Conservation (phyloP, 2,888 invertebrate species). For the Chaetogeoica ovagalla region DNA sequence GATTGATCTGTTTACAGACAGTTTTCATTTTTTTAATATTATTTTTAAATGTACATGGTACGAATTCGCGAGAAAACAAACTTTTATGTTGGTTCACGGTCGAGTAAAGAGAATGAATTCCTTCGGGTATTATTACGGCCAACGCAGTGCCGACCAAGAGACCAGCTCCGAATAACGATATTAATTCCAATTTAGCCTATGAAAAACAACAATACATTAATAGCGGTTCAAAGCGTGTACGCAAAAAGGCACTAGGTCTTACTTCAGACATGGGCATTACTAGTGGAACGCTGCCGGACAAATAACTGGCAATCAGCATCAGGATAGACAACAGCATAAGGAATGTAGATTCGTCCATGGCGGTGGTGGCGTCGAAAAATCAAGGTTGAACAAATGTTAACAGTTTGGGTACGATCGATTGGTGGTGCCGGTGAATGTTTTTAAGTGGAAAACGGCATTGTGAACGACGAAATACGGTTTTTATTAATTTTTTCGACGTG, state of each 20-base stretch:
- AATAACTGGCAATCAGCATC: slow-evolving; percentile 94
- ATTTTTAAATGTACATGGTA: neutral
- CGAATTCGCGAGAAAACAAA: slow-evolving; percentile 15
- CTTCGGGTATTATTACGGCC: slow-evolving; percentile 98
- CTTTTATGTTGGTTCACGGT: slow-evolving; percentile 53
- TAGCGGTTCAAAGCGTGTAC: neutral
- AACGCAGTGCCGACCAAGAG: slow-evolving; percentile 95
- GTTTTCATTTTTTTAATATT: too few species aligned
- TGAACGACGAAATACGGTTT: neutral
- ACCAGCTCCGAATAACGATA: slow-evolving; percentile 95
- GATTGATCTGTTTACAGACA: too few species aligned
- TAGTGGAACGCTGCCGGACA: slow-evolving; percentile 92
- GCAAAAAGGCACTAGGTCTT: slow-evolving; percentile 57
- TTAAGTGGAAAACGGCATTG: neutral
- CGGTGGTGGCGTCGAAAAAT: too few species aligned
- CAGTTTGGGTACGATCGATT: too few species aligned
- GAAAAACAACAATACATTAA: slow-evolving; percentile 57
- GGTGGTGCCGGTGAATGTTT: neutral
- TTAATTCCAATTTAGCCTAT: slow-evolving; percentile 89
- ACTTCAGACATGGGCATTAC: slow-evolving; percentile 95
- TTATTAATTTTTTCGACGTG: neutral
- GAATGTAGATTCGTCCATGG: slow-evolving; percentile 84
- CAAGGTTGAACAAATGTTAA: neutral
- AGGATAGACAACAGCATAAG: slow-evolving; percentile 82
- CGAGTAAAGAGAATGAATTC: slow-evolving; percentile 78